Conservation (phyloP, 2,888 invertebrate genomes). For the Eupsilia transversa region DNA sequence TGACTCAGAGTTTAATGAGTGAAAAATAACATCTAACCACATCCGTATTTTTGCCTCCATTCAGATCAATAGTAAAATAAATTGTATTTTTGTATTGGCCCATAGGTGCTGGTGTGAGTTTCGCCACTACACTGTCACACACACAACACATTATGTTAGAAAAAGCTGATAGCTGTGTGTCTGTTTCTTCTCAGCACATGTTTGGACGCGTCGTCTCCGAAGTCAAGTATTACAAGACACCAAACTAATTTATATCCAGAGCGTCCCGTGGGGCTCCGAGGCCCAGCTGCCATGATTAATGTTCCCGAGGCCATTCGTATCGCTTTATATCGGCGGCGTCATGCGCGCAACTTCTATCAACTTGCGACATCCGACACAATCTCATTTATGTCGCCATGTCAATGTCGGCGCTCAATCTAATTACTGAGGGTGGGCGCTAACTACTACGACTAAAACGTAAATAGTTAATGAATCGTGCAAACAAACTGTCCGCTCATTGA, state of each 20-base stretch:
- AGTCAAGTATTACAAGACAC: slow-evolving; percentile 58
- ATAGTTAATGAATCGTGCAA: slow-evolving; percentile 32
- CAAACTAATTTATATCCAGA: slow-evolving; percentile 61
- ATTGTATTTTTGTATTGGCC: too few relatives aligned
- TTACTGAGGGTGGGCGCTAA: slow-evolving; percentile 29
- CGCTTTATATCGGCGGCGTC: slow-evolving; percentile 44
- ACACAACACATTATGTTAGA: slow-evolving; percentile 1
- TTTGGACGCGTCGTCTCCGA: slow-evolving; percentile 9
- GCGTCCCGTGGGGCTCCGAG: slow-evolving; percentile 42
- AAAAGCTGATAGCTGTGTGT: slow-evolving; percentile 9
- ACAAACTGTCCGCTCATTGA: not conserved
- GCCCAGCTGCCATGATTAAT: slow-evolving; percentile 62
- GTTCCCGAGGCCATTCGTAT: slow-evolving; percentile 51
- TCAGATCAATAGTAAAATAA: slow-evolving; percentile 17
- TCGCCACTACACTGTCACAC: not conserved
- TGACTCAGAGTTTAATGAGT: slow-evolving; percentile 7
- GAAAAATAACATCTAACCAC: slow-evolving; percentile 18
- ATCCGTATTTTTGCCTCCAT: slow-evolving; percentile 23
- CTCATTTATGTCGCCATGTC: slow-evolving; percentile 38
- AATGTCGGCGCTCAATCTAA: slow-evolving; percentile 41
- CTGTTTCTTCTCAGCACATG: slow-evolving; percentile 13
- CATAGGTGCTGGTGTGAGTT: too few relatives aligned
- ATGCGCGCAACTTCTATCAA: slow-evolving; percentile 26
- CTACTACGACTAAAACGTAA: slow-evolving; percentile 3
- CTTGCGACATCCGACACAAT: slow-evolving; percentile 48